Evolutionary conservation across 2,888 invertebrate genomes (phyloP).

Genomic region (Syrista parreyssii): DNA sequence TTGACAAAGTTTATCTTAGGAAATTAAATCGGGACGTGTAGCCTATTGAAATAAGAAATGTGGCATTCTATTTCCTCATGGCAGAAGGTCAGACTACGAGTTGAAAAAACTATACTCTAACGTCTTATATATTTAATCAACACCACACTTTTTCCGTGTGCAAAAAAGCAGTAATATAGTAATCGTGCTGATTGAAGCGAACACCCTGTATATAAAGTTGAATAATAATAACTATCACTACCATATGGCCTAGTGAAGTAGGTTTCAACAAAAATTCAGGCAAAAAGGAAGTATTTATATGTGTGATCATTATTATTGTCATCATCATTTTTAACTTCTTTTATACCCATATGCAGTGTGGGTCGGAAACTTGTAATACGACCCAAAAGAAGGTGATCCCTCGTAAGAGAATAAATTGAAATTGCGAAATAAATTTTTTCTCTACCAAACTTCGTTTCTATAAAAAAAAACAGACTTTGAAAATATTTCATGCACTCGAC

Average conservation of each 20-base stretch:
- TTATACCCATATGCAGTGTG: background rate
- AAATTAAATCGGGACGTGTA: too few species aligned
- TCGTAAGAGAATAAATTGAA: background rate
- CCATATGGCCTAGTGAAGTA: background rate
- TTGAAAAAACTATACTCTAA: background rate
- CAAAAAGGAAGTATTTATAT: background rate
- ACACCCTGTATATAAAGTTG: background rate
- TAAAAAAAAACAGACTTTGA: background rate
- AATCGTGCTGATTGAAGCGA: background rate
- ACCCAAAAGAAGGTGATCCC: background rate
- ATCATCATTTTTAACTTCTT: background rate
- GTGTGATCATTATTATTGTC: background rate
- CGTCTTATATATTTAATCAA: background rate
- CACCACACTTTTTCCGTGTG: background rate
- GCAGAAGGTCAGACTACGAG: background rate
- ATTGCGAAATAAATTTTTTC: background rate
- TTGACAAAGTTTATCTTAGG: background rate
- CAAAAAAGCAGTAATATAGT: background rate
- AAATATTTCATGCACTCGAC: background rate
- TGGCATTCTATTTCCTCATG: background rate
- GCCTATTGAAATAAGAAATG: background rate
- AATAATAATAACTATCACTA: background rate
- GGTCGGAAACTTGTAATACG: background rate
- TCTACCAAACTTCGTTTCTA: background rate
- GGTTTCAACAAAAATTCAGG: background rate